Evolutionary conservation across 2,113 vertebrate species (phyloP), one percentile per base, ranked within the genome.

Genomic region (Cynopterus brachyotis): DNA sequence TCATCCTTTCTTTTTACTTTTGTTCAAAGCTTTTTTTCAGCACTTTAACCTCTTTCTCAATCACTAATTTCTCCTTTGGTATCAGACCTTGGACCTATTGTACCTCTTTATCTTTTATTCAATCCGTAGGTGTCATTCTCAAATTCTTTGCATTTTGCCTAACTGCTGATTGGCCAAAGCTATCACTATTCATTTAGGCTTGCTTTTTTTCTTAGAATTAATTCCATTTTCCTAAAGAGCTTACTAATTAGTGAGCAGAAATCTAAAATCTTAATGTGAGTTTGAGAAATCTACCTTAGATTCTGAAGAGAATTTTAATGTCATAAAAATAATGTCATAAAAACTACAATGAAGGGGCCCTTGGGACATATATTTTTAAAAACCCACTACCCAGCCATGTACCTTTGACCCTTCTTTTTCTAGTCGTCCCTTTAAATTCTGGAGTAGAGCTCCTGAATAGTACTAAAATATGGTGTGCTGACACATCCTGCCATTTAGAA

Each of bases 291-390:
- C 9, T 86, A 83, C 50, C 30, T n/a, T 86, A 95, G 37, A 92
- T 87, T 4, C 45, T 55, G 37, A 76, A 91, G 76, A 60, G 13
- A 84, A 80, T 11, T 88, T 70, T 16, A 83, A 70, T 94, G 24
- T 73, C n/a, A 50, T 89, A 79, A 90, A 90, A 94, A 90, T 87
- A n/a, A n/a, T n/a, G n/a, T n/a, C n/a, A n/a, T n/a, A 26, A 75
- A 96, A 83, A 70, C 50, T 83, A 42, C 6, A 64, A 37, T 15
- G 32, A 89, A 96, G 19, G 10, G 4, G 28, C 13, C 66, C n/a
- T 82, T 83, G 70, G 57, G 57, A 73, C 45, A 92, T 30, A 40
- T 53, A 30, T 81, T 93, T 53, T 89, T 66, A 26, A 59, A 94
- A 83, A 79, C 75, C 11, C 3, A 50, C 32, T 64, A n/a, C 42